Conservation (phyloP, 2,113 vertebrate species). For the Tachysurus vachellii region DNA sequence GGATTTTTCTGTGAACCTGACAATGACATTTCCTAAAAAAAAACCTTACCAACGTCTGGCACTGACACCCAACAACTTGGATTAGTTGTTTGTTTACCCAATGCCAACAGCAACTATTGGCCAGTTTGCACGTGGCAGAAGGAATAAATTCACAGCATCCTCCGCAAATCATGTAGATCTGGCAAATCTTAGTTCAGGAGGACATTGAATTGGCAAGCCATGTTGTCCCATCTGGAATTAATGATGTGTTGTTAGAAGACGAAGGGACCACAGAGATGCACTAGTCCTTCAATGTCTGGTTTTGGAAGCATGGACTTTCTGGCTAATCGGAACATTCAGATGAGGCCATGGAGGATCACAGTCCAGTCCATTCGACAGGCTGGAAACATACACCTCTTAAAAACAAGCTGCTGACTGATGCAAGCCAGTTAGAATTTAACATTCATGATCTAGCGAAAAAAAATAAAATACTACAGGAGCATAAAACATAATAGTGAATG, state of each 20-base stretch:
- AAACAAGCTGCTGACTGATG: constrained; percentile 11
- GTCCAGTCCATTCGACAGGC: background rate
- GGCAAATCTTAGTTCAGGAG: constrained; percentile 45
- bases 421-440: constrained; percentile 13
- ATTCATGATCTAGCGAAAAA: background rate
- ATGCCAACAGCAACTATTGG: constrained; percentile 49
- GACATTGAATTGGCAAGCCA: constrained; percentile 37
- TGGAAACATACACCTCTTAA: constrained; percentile 8
- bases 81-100: constrained; percentile 49
- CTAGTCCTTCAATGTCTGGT: constrained; percentile 22
- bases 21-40: constrained; percentile 40
- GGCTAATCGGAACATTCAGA: constrained; percentile 25
- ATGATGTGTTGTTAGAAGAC: constrained; percentile 52
- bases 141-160: constrained; percentile 48
- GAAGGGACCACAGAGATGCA: constrained; percentile 24
- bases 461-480: background rate
- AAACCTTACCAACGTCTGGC: constrained; percentile 35
- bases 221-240: constrained; percentile 48
- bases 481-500: background rate
- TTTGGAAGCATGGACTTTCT: constrained; percentile 6
- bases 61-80: constrained; percentile 42
- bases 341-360: constrained; percentile 26
- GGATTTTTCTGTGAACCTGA: constrained; percentile 45
- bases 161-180: constrained; percentile 51
- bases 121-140: constrained; percentile 56